These are phyloP conservation scores for Tachuris rubrigastra DNA, from an alignment of 2,113 vertebrate species.

Conservation along the genomic window DNA sequence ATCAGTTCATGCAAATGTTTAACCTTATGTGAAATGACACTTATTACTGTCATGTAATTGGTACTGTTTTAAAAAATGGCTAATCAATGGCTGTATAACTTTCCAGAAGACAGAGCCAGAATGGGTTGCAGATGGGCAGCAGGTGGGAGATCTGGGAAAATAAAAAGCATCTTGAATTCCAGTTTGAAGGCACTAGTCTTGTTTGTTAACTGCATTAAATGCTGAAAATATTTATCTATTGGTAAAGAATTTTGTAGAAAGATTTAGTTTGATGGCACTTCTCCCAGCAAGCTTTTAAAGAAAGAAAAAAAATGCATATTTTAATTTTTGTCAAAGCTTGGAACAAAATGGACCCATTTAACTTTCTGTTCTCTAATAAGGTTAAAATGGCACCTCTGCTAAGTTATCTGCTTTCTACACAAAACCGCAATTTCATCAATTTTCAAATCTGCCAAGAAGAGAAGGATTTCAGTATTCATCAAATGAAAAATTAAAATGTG, in stretches of 20 bases:
- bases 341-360: neutral
- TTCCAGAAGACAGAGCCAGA: neutral
- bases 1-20: neutral
- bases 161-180: neutral
- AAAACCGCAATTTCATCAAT: neutral
- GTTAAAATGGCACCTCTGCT: neutral
- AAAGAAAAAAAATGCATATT: neutral
- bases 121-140: neutral
- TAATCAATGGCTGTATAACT: neutral
- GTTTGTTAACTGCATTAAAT: neutral
- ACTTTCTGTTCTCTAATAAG: neutral
- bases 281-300: neutral
- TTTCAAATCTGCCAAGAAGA: neutral
- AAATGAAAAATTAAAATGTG: neutral
- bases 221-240: neutral
- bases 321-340: neutral
- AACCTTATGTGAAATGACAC: neutral
- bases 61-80: neutral
- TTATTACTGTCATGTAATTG: neutral
- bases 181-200: neutral
- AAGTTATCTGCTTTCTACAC: neutral
- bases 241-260: neutral
- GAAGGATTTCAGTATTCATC: neutral
- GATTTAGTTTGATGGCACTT: neutral
- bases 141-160: neutral